These are phyloP conservation scores for Syngnathus acus DNA, from an alignment of 2,797 vertebrate genomes.

Conservation along the genomic window DNA sequence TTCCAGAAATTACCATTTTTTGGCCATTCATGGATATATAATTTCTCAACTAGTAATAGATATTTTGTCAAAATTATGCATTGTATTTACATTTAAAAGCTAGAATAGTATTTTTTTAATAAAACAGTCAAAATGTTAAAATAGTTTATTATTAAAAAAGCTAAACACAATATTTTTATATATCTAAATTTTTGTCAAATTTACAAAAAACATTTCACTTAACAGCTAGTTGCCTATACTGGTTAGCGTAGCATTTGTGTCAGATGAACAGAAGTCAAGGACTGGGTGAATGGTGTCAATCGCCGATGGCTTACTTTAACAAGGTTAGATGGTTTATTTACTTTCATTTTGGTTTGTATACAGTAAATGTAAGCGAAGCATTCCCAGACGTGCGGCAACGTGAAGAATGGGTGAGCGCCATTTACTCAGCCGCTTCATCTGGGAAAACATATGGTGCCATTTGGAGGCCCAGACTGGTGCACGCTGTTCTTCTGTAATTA, in stretches of 20 bases:
- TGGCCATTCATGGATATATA: background rate
- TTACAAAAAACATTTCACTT: too few relatives aligned
- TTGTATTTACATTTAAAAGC: too few relatives aligned
- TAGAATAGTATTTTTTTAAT: too few relatives aligned
- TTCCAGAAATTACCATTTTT: background rate
- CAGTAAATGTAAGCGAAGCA: slow-evolving; percentile 61
- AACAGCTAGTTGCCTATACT: background rate
- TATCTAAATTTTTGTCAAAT: too few relatives aligned
- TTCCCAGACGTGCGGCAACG: slow-evolving; percentile 70
- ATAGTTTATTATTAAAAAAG: too few relatives aligned
- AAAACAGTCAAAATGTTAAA: too few relatives aligned
- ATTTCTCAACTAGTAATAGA: too few relatives aligned
- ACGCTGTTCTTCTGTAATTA: slow-evolving; percentile 95
- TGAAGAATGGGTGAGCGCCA: slow-evolving; percentile 75
- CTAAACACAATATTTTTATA: too few relatives aligned
- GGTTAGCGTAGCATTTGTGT: background rate
- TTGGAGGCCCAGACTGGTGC: slow-evolving; percentile 84
- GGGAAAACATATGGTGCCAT: slow-evolving; percentile 93
- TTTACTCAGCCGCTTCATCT: slow-evolving; percentile 82
- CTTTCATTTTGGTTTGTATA: slow-evolving; percentile 59
- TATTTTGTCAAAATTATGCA: too few relatives aligned
- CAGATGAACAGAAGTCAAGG: background rate
- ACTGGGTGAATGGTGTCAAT: background rate
- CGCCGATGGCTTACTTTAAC: slow-evolving; percentile 38
- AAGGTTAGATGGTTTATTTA: slow-evolving; percentile 34